These are phyloP conservation scores for Leucophora obtusa DNA, from an alignment of 2,888 invertebrate genomes.

Conservation along the genomic window DNA sequence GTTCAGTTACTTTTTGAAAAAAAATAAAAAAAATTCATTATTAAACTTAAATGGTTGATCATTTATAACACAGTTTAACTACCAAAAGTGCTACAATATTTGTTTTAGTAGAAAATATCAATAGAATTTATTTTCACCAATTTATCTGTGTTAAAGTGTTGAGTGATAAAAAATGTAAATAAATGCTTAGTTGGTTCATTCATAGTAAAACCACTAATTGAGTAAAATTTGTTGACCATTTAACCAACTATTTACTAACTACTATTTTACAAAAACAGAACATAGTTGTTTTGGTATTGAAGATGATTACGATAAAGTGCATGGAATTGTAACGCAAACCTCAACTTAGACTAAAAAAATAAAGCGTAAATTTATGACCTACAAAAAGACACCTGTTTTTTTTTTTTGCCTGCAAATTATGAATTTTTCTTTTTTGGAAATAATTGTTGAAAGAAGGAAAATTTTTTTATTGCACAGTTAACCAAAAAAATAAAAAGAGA, in stretches of 20 bases:
- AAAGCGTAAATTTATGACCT: neutral
- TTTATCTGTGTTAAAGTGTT: neutral
- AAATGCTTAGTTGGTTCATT: constrained; percentile 12
- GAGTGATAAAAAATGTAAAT: neutral
- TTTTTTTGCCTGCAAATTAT: neutral
- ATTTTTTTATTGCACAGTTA: neutral
- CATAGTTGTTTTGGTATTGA: neutral
- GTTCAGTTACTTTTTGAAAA: constrained; percentile 23
- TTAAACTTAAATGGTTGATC: neutral
- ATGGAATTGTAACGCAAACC: constrained; percentile 1
- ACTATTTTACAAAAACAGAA: neutral
- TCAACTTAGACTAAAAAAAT: neutral
- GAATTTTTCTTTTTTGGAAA: neutral
- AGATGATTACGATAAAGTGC: neutral
- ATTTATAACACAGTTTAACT: neutral
- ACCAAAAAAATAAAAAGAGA: constrained; percentile 20
- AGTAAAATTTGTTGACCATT: constrained; percentile 14
- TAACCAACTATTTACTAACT: neutral
- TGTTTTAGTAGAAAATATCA: neutral
- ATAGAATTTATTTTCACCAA: too few relatives aligned
- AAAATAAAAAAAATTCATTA: neutral
- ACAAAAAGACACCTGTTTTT: constrained; percentile 1
- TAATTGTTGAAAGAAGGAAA: neutral
- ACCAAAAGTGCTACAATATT: neutral
- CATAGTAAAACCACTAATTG: constrained; percentile 33